phyloP scores from a whole-genome alignment of 2,888 invertebrate species.

The Stenoptilia bipunctidactyla region DNA sequence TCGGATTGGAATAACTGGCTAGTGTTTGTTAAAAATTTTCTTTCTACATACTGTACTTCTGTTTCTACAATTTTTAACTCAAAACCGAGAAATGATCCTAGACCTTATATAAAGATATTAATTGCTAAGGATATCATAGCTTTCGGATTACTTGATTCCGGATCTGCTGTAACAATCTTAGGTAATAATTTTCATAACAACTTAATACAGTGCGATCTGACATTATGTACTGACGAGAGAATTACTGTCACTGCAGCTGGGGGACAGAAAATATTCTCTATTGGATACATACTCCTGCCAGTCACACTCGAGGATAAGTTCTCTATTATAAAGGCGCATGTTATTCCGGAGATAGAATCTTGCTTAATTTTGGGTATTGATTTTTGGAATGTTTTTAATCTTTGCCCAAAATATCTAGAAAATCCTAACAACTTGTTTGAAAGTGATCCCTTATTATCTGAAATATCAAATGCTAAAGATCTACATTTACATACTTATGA shows the following conservation, averaged over 20 bases:
- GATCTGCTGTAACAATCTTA: slow-evolving; percentile 13
- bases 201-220: background rate
- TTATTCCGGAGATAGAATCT: slow-evolving; percentile 12
- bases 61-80: slow-evolving; percentile 8
- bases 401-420: slow-evolving; percentile 6
- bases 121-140: slow-evolving; percentile 3
- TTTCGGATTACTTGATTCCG: slow-evolving; percentile 15
- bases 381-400: slow-evolving; percentile 12
- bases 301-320: slow-evolving; percentile 9
- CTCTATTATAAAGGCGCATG: slow-evolving; percentile 11
- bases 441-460: background rate
- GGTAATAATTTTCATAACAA: slow-evolving; percentile 11
- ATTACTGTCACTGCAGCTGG: slow-evolving; percentile 10
- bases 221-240: background rate
- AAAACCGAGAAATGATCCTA: slow-evolving; percentile 5
- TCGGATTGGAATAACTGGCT: slow-evolving; percentile 15
- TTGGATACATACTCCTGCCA: slow-evolving; percentile 12
- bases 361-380: slow-evolving; percentile 15
- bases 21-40: slow-evolving; percentile 8
- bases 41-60: slow-evolving; percentile 4
- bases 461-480: background rate
- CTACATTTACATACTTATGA: slow-evolving; percentile 1
- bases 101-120: slow-evolving; percentile 10
- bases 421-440: slow-evolving; percentile 2
- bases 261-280: slow-evolving; percentile 6